Evolutionary conservation across 2,888 invertebrate species (phyloP), one percentile per base, ranked within the genome.

Genomic region (Mongoloraphidia duomilia): DNA sequence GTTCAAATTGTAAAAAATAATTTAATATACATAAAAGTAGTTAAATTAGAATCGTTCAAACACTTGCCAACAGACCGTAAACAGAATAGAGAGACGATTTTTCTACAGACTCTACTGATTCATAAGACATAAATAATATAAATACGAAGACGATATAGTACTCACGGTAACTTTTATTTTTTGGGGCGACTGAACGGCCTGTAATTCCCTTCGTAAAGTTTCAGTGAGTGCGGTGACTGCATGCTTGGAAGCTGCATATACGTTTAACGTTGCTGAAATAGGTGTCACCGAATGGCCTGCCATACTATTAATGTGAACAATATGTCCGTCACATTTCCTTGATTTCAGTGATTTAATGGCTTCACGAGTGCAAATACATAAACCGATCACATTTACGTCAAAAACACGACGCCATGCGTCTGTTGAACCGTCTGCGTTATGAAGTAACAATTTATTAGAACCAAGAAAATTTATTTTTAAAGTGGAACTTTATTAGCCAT

Each of bases 191-290:
- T 55, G 59, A 8, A 62, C 59, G 26, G 6, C 26, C 26, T 26
- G 26, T 10, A 72, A 58, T 53, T 72, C 72, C 46, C 58, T 56
- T 9, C 70, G 58, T 4, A 69, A 57, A 9, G 69, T 70, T 52
- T 70, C 69, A 0, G 67, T 63, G 3, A 72, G 52, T 1, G 68
- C 64, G 5, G 63, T 63, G 3, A 71, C 65, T 10, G 68, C 69
- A 55, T 61, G 65, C 57, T 72, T 72, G 8, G 70, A 67, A 0
- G 67, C 68, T n/a, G 65, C 55, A 57, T 71, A 71, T 55, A 70
- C 57, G 12, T 54, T 48, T 11, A 36, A 13, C 10, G 12, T n/a
- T 33, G 33, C 12, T 4, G 47, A 47, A 26, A 47, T 47, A 26
- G 9, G n/a, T n/a, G 33, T 8, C 47, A 52, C 9, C 2, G 8